These are phyloP conservation scores for Elymnias hypermnestra DNA, from an alignment of 1,140 invertebrate genomes.

Conservation along the genomic window DNA sequence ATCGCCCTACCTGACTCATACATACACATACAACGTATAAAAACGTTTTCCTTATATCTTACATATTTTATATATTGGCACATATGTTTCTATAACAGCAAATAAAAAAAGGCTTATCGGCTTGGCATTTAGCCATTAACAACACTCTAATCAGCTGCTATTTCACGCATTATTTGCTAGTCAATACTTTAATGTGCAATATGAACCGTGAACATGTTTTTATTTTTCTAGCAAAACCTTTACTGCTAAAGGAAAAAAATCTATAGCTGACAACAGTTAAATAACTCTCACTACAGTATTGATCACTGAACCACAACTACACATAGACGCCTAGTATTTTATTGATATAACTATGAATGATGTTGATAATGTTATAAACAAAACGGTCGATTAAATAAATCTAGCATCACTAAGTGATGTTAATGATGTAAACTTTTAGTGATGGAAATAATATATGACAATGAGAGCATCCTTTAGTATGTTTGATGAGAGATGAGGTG, in stretches of 20 bases:
- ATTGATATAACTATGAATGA: constrained; percentile 11
- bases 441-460: constrained; percentile 26
- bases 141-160: constrained; percentile 9
- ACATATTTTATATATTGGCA: too few species aligned
- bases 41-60: too few species aligned
- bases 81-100: too few species aligned
- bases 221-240: background rate
- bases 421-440: constrained; percentile 20
- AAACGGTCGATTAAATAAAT: constrained; percentile 27
- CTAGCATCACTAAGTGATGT: constrained; percentile 35
- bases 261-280: background rate
- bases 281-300: background rate
- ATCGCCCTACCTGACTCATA: background rate
- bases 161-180: constrained; percentile 11
- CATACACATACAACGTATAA: too few species aligned
- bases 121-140: constrained; percentile 13
- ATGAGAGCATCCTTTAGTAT: constrained; percentile 28
- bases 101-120: constrained; percentile 11
- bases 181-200: constrained; percentile 1
- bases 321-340: constrained; percentile 13
- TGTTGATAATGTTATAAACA: constrained; percentile 11
- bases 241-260: background rate
- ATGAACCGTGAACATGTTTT: background rate
- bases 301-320: constrained; percentile 11
- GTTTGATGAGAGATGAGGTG: constrained; percentile 55